Evolutionary conservation across 1,140 invertebrate genomes (phyloP), one percentile per base, ranked within the genome.

Genomic region (Ladona fulva): DNA sequence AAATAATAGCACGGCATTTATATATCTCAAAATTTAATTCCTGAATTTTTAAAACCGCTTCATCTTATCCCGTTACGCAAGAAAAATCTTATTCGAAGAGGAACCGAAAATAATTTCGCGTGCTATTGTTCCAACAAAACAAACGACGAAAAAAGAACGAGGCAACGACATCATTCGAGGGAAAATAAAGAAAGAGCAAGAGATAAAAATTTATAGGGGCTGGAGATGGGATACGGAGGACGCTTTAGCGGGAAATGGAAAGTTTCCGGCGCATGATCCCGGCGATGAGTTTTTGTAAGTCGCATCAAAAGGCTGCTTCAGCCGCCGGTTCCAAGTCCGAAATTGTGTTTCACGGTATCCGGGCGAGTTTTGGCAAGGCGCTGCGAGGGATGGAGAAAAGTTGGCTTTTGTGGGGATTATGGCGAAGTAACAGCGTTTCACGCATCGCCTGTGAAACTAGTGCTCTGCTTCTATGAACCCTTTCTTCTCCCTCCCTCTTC

Each of bases 181-280:
- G 52, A 22, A 22, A 3, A 66, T 22, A 22, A 66, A 66, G 44
- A 52, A 19, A 52, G 44, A 52, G 44, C 44, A 19, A 52, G 5
- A 66, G 52, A 66, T 16, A 19, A 66, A 22, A 22, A 66, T n/a
- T n/a, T n/a, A n/a, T n/a, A n/a, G n/a, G n/a, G n/a, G n/a, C n/a
- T n/a, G n/a, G n/a, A n/a, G n/a, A n/a, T 66, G 52, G 52, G 52
- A 3, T 3, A 22, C 29, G 52, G 3, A 19, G 52, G 52, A 66
- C 52, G n/a, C 52, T 66, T 66, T 66, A 66, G n/a, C 52, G 52
- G 52, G 52, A 66, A 66, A 66, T 66, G 52, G n/a, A 66, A 66
- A 66, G 52, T 66, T 66, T 66, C 52, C 52, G 52, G 52, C 52
- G 12, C 52, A 66, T 66, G 52, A 66, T 66, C 52, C 52, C 52